Percentiles rank a stretch among this genome's conserved stretches.
These are phyloP conservation scores for Talpa occidentalis DNA, from an alignment of 2,113 vertebrate species.

Conservation along the genomic window DNA sequence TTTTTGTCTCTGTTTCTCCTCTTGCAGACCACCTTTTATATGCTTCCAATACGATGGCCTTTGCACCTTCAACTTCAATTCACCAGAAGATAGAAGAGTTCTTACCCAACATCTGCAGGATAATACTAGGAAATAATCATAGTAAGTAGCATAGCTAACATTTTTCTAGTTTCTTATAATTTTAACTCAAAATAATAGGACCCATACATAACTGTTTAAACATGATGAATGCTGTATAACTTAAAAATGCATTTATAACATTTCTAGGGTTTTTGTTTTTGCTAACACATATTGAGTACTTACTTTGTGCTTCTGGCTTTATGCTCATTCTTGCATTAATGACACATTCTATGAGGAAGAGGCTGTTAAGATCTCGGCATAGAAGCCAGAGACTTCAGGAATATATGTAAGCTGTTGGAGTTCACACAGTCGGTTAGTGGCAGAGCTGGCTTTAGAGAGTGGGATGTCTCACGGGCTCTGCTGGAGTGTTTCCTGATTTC, in stretches of 20 bases:
- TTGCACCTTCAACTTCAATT: not conserved
- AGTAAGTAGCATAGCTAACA: not conserved
- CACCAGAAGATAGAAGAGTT: not conserved
- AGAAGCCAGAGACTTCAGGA: conserved; percentile 3
- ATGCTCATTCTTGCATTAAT: not conserved
- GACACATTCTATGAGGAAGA: not conserved
- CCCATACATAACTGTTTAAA: no score
- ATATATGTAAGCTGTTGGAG: not conserved
- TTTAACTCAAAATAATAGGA: no score
- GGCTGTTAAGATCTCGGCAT: not conserved
- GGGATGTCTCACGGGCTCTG: not conserved
- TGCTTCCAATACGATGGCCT: not conserved
- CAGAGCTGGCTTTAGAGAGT: not conserved
- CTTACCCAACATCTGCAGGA: not conserved
- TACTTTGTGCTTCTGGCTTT: conserved; percentile 31
- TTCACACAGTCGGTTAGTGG: not conserved
- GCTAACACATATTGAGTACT: not conserved
- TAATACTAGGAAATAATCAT: not conserved
- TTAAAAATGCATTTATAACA: no score
- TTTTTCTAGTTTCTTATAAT: not conserved
- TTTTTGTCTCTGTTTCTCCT: not conserved
- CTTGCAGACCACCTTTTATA: not conserved
- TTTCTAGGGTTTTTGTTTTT: no score
- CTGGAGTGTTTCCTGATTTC: not conserved
- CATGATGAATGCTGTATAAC: no score